phyloP scores from a whole-genome alignment of 2,113 vertebrate genomes.

The Petroica traversi region DNA sequence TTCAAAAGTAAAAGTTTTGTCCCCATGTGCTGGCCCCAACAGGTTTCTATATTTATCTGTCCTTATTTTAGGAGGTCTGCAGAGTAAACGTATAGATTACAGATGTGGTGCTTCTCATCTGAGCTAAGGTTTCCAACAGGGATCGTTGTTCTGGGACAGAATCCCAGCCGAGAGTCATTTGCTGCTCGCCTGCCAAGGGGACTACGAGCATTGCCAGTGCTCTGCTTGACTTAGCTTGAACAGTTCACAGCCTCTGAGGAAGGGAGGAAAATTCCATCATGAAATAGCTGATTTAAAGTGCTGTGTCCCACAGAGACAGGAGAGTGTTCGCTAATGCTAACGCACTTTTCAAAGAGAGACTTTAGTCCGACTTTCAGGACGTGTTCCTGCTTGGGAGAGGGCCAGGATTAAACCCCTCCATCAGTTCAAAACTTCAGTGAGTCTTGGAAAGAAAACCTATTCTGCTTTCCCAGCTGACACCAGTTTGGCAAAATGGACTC shows the following conservation, averaged over 20 bases:
- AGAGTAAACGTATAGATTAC: constrained; percentile 24
- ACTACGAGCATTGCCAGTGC: constrained; percentile 4
- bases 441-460: not conserved
- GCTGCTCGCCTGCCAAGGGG: constrained; percentile 18
- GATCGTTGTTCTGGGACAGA: constrained; percentile 48
- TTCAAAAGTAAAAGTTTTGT: not conserved
- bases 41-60: constrained; percentile 55
- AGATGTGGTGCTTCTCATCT: constrained; percentile 51
- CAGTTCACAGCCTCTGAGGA: constrained; percentile 48
- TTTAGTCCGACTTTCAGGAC: not conserved
- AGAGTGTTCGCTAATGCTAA: not conserved
- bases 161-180: constrained; percentile 35
- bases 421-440: not conserved
- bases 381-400: not conserved
- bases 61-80: constrained; percentile 41
- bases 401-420: not conserved
- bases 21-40: not conserved
- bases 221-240: constrained; percentile 50
- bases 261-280: constrained; percentile 51
- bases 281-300: constrained; percentile 41
- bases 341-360: not conserved
- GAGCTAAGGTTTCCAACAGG: constrained; percentile 35
- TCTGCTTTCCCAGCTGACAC: not conserved
- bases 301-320: not conserved
- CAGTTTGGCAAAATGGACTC: not conserved